Evolutionary conservation across 2,888 invertebrate species (phyloP).

Genomic region (Eutolmus rufibarbis): DNA sequence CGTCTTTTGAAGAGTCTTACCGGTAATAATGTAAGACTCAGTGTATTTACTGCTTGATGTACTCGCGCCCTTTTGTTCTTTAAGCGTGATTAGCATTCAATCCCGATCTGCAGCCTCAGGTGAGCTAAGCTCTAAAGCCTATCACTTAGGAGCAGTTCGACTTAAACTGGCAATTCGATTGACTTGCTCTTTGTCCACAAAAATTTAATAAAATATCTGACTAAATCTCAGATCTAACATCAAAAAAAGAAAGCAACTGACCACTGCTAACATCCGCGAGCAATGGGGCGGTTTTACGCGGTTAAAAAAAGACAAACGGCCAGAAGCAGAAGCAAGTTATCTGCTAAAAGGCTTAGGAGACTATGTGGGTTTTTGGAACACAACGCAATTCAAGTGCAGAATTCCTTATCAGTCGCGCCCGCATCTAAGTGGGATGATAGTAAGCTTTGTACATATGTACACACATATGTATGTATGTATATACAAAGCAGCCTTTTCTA

Average conservation of each 20-base stretch:
- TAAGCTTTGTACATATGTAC: background rate
- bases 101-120: background rate
- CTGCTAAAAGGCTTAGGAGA: background rate
- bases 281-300: background rate
- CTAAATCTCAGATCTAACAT: background rate
- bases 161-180: background rate
- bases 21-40: background rate
- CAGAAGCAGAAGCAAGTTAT: background rate
- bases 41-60: background rate
- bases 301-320: background rate
- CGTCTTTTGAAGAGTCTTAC: background rate
- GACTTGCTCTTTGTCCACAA: background rate
- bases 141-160: background rate
- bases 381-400: constrained; percentile 31
- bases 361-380: constrained; percentile 19
- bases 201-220: background rate
- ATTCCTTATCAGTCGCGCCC: constrained; percentile 5
- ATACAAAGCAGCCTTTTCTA: background rate
- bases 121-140: background rate
- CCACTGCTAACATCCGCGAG: background rate
- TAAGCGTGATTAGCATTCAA: background rate
- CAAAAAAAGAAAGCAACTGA: background rate
- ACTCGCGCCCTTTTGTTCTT: background rate
- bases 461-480: too few relatives aligned
- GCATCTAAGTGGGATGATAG: background rate